These are phyloP conservation scores for Macrophya alboannulata DNA, from an alignment of 2,888 invertebrate species.

Conservation along the genomic window DNA sequence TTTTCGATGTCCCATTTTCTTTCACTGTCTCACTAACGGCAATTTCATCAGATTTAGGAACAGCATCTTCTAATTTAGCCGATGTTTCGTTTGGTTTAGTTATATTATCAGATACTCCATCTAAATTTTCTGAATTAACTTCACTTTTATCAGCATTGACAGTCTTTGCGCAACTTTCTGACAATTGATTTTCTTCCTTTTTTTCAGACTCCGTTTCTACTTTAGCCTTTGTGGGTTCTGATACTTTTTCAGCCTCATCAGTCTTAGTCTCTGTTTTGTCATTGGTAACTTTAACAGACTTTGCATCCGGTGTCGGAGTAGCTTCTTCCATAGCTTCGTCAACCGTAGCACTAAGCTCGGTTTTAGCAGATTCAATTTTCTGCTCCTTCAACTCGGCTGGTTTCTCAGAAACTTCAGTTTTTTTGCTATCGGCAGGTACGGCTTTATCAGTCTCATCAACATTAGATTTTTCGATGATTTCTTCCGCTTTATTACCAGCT, in stretches of 20 bases:
- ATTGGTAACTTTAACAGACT: conserved; percentile 11
- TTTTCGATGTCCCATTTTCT: conserved; percentile 55
- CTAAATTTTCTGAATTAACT: conserved; percentile 59
- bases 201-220: conserved; percentile 61
- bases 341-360: conserved; percentile 4
- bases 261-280: conserved; percentile 61
- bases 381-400: conserved; percentile 48
- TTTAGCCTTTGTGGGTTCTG: conserved; percentile 62
- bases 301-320: neutral
- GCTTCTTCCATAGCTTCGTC: conserved; percentile 50
- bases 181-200: conserved; percentile 61
- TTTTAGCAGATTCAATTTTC: conserved; percentile 37
- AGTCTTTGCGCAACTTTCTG: conserved; percentile 53
- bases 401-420: conserved; percentile 58
- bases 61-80: conserved; percentile 56
- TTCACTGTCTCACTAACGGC: neutral
- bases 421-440: conserved; percentile 59
- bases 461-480: conserved; percentile 57
- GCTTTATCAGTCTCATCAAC: conserved; percentile 56
- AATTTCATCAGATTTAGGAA: conserved; percentile 9
- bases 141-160: conserved; percentile 60
- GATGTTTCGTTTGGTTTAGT: conserved; percentile 58
- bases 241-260: conserved; percentile 64
- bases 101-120: conserved; percentile 61
- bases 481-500: conserved; percentile 9